Percentiles rank a stretch among this genome's conserved stretches.
phyloP scores from a whole-genome alignment of 2,113 vertebrate genomes.

The Ornithorhynchus anatinus region DNA sequence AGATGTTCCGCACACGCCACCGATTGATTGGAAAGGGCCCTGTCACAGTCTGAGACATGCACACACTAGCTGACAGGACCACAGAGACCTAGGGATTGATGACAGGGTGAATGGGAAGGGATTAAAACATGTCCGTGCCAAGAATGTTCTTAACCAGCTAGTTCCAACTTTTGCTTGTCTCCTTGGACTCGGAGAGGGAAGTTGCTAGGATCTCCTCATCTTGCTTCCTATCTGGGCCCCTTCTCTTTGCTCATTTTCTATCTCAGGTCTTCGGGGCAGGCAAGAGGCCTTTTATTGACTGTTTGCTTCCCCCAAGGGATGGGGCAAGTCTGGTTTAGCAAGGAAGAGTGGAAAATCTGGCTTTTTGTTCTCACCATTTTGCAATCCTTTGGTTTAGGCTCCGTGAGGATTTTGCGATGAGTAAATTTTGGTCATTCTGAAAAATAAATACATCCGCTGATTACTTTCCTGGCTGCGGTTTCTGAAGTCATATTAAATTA shows the following conservation, averaged over 20 bases:
- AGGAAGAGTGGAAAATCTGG: conserved; percentile 29
- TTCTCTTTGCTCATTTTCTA: neutral
- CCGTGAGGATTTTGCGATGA: conserved; percentile 46
- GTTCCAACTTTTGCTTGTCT: neutral
- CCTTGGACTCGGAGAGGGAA: neutral
- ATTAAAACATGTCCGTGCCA: too few relatives aligned
- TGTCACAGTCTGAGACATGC: too few relatives aligned
- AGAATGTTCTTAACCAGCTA: too few relatives aligned
- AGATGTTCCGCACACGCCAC: too few relatives aligned
- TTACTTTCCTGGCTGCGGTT: conserved; percentile 53
- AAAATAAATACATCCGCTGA: conserved; percentile 43
- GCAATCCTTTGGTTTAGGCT: conserved; percentile 45
- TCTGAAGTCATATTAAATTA: conserved; percentile 60
- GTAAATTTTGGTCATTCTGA: conserved; percentile 39
- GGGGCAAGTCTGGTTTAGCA: conserved; percentile 44
- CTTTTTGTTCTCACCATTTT: conserved; percentile 62
- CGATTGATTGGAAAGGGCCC: too few relatives aligned
- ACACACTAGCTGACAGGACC: too few relatives aligned
- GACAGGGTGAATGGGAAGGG: too few relatives aligned
- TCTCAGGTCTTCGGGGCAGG: neutral
- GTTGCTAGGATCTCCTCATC: neutral
- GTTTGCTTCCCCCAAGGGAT: conserved; percentile 14
- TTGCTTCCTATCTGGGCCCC: too few relatives aligned
- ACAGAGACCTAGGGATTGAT: too few relatives aligned
- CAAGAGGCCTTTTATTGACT: conserved; percentile 13